A percentile compares a stretch with the other conserved stretches of the same genome.
phyloP scores from a whole-genome alignment of 1,140 invertebrate genomes.

The Himalopsyche phryganea region DNA sequence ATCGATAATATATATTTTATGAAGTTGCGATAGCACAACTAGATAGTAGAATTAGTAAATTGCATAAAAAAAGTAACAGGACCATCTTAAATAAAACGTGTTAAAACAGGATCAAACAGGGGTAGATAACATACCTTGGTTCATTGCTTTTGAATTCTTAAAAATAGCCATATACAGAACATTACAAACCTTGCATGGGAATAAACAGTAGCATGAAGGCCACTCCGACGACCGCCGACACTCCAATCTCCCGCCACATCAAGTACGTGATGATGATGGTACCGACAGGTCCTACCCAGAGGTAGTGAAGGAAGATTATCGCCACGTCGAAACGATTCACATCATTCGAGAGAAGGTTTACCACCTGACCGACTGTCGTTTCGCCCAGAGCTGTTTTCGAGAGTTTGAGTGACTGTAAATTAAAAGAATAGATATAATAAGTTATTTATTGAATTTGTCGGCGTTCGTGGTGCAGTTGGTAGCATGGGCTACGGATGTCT shows the following conservation, averaged over 20 bases:
- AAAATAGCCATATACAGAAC: too few relatives aligned
- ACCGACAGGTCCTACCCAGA: slow-evolving; percentile 80
- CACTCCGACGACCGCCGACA: slow-evolving; percentile 74
- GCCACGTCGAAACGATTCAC: slow-evolving; percentile 69
- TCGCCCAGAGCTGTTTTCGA: slow-evolving; percentile 68
- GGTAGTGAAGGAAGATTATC: slow-evolving; percentile 67
- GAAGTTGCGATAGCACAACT: too few relatives aligned
- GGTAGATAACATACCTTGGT: too few relatives aligned
- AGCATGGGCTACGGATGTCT: too few relatives aligned
- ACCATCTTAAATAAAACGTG: too few relatives aligned
- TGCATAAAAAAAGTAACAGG: too few relatives aligned
- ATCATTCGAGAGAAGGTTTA: slow-evolving; percentile 91
- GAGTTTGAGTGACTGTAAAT: slow-evolving; percentile 59
- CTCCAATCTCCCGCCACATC: slow-evolving; percentile 68
- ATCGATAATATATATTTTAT: too few relatives aligned
- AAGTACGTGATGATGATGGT: slow-evolving; percentile 72
- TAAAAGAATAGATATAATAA: slow-evolving; percentile 2
- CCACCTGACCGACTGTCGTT: slow-evolving; percentile 82
- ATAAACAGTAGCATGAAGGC: slow-evolving; percentile 75
- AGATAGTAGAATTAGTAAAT: too few relatives aligned
- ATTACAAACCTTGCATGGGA: slow-evolving; percentile 71
- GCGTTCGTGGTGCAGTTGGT: too few relatives aligned
- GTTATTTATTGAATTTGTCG: too few relatives aligned
- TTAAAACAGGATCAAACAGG: too few relatives aligned
- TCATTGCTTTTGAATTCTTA: too few relatives aligned